These are phyloP conservation scores for Silurus glanis DNA, from an alignment of 2,113 vertebrate genomes.

Conservation along the genomic window DNA sequence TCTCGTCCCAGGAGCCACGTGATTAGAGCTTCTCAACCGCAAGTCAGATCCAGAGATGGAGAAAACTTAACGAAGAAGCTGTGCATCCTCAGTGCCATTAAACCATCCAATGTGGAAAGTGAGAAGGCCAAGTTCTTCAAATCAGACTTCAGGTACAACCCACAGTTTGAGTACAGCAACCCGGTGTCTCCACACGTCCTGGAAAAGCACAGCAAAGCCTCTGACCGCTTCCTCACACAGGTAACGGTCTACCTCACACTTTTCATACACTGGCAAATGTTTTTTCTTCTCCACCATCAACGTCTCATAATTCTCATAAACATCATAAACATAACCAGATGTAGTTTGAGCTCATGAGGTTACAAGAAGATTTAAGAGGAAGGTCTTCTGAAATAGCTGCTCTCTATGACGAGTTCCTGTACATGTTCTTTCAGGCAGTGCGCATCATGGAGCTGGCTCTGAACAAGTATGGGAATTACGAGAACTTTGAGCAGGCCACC, in stretches of 20 bases:
- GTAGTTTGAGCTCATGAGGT: not conserved
- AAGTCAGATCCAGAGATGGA: conserved; percentile 70
- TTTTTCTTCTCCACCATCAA: too few relatives aligned
- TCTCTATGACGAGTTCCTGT: not conserved
- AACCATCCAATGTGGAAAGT: conserved; percentile 86
- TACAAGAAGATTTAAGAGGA: not conserved
- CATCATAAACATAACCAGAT: not conserved
- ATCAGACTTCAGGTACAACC: conserved; percentile 85
- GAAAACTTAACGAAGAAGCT: conserved; percentile 74
- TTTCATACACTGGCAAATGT: too few relatives aligned
- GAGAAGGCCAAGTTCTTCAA: conserved; percentile 87
- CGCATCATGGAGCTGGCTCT: conserved; percentile 86
- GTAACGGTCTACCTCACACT: conserved; percentile 39
- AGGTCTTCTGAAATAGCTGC: not conserved
- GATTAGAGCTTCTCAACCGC: conserved; percentile 57
- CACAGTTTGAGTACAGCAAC: conserved; percentile 89
- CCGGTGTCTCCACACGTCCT: conserved; percentile 75
- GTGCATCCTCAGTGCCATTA: conserved; percentile 88
- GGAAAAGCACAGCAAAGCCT: conserved; percentile 80
- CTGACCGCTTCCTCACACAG: conserved; percentile 79
- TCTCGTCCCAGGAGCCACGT: conserved; percentile 61
- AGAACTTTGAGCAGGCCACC: conserved; percentile 87
- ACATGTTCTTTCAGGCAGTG: conserved; percentile 74
- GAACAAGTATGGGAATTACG: conserved; percentile 88
- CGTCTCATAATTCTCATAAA: not conserved